Percentiles rank a stretch among this genome's conserved stretches.
phyloP scores from a whole-genome alignment of 2,797 vertebrate species.

The Merluccius polli region DNA sequence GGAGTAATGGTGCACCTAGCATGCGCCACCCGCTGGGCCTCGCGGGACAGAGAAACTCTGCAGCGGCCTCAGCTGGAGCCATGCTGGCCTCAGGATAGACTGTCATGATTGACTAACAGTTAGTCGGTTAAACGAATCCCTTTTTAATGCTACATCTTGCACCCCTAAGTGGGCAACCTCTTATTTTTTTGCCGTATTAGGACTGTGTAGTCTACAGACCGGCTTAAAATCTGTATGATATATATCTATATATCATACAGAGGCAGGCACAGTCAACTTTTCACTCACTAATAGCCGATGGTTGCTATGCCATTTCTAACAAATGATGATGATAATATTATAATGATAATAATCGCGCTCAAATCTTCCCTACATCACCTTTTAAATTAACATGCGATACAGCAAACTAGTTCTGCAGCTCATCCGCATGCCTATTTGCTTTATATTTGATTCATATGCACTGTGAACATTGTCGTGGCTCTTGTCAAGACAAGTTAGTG shows the following conservation, averaged over 20 bases:
- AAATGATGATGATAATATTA: no score
- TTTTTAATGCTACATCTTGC: neutral
- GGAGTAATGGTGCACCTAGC: neutral
- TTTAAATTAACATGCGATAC: neutral
- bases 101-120: neutral
- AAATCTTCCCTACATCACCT: neutral
- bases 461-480: neutral
- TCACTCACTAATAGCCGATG: neutral
- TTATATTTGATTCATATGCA: neutral
- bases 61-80: neutral
- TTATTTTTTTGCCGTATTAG: neutral
- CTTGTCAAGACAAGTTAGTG: no score
- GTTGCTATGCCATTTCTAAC: neutral
- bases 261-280: neutral
- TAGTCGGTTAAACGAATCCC: neutral
- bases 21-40: neutral
- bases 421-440: neutral
- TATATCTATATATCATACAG: no score
- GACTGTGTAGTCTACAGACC: neutral
- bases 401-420: neutral
- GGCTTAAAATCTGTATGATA: neutral
- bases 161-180: neutral
- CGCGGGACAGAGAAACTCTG: neutral
- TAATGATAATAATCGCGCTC: no score
- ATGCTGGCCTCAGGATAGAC: neutral